Evolutionary conservation across 2,888 invertebrate genomes (phyloP).

Genomic region (Drosophila longiperda): DNA sequence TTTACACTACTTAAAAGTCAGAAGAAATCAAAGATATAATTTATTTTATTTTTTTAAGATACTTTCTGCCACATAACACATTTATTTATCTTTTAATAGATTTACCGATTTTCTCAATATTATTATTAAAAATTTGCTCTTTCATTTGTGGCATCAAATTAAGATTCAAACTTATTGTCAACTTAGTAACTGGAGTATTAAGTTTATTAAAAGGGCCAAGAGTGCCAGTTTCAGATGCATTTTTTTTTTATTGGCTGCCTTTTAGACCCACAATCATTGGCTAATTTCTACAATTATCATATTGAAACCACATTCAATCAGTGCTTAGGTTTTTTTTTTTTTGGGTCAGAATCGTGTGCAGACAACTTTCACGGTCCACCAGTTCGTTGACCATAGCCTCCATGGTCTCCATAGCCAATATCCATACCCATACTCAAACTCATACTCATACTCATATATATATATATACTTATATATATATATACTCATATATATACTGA

Average conservation of each 20-base stretch:
- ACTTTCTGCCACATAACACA: background rate
- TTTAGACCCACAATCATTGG: slow-evolving; percentile 29
- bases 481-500: background rate
- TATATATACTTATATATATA: slow-evolving; percentile 11
- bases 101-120: background rate
- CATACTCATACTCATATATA: slow-evolving; percentile 25
- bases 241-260: background rate
- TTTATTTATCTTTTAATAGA: background rate
- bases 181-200: background rate
- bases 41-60: background rate
- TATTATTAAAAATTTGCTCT: background rate
- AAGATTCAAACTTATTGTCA: background rate
- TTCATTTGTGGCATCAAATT: slow-evolving; percentile 6
- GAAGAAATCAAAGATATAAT: background rate
- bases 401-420: slow-evolving; percentile 40
- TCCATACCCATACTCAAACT: slow-evolving; percentile 39
- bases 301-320: slow-evolving; percentile 45
- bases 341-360: slow-evolving; percentile 75
- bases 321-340: slow-evolving; percentile 45
- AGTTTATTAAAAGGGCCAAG: background rate
- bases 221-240: slow-evolving; percentile 18
- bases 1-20: background rate
- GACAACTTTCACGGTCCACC: slow-evolving; percentile 75
- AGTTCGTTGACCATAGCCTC: slow-evolving; percentile 73
- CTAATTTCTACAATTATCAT: slow-evolving; percentile 67